These are phyloP conservation scores for Latrodectus hesperus DNA, from an alignment of 2,888 invertebrate genomes.

Conservation along the genomic window DNA sequence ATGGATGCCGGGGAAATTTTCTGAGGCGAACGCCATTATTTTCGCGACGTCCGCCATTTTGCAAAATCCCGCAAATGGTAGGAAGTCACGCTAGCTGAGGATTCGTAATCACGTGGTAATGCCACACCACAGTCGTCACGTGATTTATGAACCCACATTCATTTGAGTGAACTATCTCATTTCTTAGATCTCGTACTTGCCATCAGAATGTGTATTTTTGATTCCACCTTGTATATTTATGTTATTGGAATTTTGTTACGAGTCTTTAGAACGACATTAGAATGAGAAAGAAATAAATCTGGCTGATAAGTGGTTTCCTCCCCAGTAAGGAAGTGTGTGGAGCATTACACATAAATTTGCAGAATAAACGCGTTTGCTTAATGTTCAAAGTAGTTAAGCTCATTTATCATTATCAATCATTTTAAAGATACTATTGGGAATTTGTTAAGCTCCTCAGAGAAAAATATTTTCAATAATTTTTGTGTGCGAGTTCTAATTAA, in stretches of 20 bases:
- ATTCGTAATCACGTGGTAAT: conserved; percentile 48
- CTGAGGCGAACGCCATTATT: conserved; percentile 21
- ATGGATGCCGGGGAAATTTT: conserved; percentile 29
- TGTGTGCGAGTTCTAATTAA: too few species aligned
- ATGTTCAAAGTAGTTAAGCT: too few species aligned
- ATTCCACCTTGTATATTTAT: conserved; percentile 18
- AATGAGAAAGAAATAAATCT: neutral
- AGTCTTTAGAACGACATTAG: neutral
- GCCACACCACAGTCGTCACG: conserved; percentile 25
- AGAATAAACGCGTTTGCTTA: too few species aligned
- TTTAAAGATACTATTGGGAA: too few species aligned
- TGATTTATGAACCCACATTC: conserved; percentile 29
- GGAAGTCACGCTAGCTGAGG: conserved; percentile 40
- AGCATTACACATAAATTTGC: too few species aligned
- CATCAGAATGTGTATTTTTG: conserved; percentile 6
- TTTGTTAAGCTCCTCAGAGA: too few species aligned
- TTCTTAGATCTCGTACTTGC: conserved; percentile 12
- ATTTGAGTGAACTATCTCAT: conserved; percentile 46
- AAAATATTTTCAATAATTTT: too few species aligned
- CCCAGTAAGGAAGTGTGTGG: too few species aligned
- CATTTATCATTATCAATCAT: too few species aligned
- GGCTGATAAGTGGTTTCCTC: too few species aligned
- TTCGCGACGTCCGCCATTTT: conserved; percentile 37
- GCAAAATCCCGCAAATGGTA: conserved; percentile 34
- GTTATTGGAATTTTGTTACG: conserved; percentile 16